Conservation (phyloP, 2,113 vertebrate genomes). For the Odocoileus hemionus region DNA sequence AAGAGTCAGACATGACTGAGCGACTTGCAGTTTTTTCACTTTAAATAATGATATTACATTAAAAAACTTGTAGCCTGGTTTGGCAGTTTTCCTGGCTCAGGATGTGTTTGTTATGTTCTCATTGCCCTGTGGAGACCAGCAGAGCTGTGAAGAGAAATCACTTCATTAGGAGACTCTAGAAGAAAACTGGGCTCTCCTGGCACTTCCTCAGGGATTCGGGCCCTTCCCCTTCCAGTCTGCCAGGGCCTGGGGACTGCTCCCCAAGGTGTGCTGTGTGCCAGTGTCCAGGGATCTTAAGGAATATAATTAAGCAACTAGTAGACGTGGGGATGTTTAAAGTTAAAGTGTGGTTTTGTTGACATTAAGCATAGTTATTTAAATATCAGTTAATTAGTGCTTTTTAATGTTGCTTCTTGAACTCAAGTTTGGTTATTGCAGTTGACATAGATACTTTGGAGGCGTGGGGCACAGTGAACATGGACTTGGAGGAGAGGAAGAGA, state of each 20-base stretch:
- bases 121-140: constrained; percentile 22
- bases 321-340: constrained; percentile 19
- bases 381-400: constrained; percentile 58
- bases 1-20: not conserved
- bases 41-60: not conserved
- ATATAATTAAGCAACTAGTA: constrained; percentile 66
- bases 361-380: constrained; percentile 60
- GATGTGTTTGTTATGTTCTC: constrained; percentile 53
- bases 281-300: constrained; percentile 40
- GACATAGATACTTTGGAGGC: constrained; percentile 42
- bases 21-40: not conserved
- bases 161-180: constrained; percentile 40
- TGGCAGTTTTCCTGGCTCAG: constrained; percentile 36
- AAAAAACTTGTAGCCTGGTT: constrained; percentile 39
- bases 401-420: constrained; percentile 54
- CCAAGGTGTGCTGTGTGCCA: constrained; percentile 34
- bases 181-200: not conserved
- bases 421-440: constrained; percentile 47
- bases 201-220: not conserved
- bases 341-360: constrained; percentile 20
- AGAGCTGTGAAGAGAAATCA: constrained; percentile 48
- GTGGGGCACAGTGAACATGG: constrained; percentile 17
- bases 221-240: not conserved
- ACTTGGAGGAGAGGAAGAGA: constrained; percentile 30
- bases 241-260: not conserved